Conservation (phyloP, 2,888 invertebrate genomes). For the Nemotelus pantherinus region DNA sequence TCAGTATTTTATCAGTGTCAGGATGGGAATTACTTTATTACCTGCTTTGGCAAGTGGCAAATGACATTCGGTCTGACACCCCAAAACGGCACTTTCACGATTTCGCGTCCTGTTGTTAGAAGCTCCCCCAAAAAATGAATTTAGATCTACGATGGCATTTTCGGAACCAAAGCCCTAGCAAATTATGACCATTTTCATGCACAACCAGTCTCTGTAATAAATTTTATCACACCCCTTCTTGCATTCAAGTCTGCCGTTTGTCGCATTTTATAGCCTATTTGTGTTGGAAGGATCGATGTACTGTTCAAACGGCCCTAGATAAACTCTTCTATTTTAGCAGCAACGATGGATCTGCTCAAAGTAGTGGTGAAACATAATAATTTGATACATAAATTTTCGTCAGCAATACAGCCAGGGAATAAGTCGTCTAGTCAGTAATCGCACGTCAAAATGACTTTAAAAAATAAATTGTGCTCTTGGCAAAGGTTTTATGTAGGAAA, state of each 20-base stretch:
- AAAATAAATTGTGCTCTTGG: too few relatives aligned
- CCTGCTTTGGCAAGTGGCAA: slow-evolving; percentile 21
- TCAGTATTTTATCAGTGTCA: slow-evolving; percentile 38
- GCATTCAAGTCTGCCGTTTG: not conserved
- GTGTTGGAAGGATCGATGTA: not conserved
- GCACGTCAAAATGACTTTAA: not conserved
- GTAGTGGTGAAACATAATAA: slow-evolving; percentile 20
- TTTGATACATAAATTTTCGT: slow-evolving; percentile 23
- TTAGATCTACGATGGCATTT: slow-evolving; percentile 41
- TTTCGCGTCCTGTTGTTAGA: slow-evolving; percentile 26
- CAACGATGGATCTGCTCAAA: not conserved
- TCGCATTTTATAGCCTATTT: slow-evolving; percentile 27
- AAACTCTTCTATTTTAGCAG: not conserved
- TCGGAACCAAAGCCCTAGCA: slow-evolving; percentile 10
- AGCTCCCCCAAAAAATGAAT: slow-evolving; percentile 19
- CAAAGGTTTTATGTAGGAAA: too few relatives aligned
- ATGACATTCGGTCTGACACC: slow-evolving; percentile 18
- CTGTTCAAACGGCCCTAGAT: not conserved
- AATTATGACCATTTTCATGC: slow-evolving; percentile 44
- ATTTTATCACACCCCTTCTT: slow-evolving; percentile 28
- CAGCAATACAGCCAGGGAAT: not conserved
- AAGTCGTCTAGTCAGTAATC: slow-evolving; percentile 22
- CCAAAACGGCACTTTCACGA: not conserved
- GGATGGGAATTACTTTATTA: slow-evolving; percentile 39
- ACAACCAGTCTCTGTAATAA: slow-evolving; percentile 38